Evolutionary conservation across 2,113 vertebrate genomes (phyloP).

Genomic region (Nematolebias whitei): DNA sequence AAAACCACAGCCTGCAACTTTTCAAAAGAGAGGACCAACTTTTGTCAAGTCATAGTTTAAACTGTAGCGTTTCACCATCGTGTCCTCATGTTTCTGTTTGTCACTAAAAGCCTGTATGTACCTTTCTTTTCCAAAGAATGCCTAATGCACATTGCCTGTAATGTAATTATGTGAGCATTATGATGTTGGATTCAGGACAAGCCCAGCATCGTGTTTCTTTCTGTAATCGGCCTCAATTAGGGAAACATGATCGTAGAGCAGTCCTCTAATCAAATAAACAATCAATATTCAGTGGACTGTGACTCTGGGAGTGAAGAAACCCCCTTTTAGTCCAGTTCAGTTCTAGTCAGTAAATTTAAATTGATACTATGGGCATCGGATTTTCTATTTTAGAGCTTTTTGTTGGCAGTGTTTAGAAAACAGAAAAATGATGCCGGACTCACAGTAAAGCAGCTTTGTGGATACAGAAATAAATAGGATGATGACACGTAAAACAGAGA

Average conservation of each 20-base stretch:
- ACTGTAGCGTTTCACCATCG: constrained; percentile 14
- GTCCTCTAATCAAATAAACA: constrained; percentile 69
- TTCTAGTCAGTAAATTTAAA: constrained; percentile 25
- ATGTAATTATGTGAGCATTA: constrained; percentile 79
- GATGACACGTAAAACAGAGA: too few species aligned
- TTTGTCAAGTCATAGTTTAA: constrained; percentile 24
- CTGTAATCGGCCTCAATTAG: constrained; percentile 66
- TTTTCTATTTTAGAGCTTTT: constrained; percentile 47
- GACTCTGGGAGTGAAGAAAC: constrained; percentile 32
- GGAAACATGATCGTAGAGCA: constrained; percentile 68
- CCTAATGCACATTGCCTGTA: constrained; percentile 71
- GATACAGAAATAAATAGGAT: neutral
- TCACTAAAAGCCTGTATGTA: constrained; percentile 53
- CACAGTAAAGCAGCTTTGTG: neutral
- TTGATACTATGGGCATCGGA: constrained; percentile 34
- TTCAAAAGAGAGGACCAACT: neutral
- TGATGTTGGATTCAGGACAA: constrained; percentile 70
- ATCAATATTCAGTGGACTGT: constrained; percentile 54
- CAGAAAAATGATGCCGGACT: constrained; percentile 11
- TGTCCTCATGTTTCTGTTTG: constrained; percentile 32
- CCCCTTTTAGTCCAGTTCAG: constrained; percentile 31
- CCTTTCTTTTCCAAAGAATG: constrained; percentile 60
- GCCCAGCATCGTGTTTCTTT: constrained; percentile 74
- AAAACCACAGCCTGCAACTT: neutral
- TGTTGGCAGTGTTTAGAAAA: constrained; percentile 18